A percentile compares a stretch with the other conserved stretches of the same genome.
phyloP scores from a whole-genome alignment of 2,113 vertebrate genomes.

The Paramisgurnus dabryanus region DNA sequence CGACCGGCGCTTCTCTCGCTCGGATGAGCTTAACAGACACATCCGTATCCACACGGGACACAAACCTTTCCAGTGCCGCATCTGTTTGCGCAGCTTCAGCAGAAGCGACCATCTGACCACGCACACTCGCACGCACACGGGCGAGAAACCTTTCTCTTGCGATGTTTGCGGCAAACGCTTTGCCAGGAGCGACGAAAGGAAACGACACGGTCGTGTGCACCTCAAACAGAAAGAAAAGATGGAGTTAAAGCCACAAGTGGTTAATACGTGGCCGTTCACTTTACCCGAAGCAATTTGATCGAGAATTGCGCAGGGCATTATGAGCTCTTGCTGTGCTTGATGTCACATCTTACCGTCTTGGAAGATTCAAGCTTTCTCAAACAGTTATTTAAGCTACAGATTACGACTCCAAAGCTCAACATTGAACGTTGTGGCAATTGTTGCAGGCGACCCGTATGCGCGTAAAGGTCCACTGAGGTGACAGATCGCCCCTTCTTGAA shows the following conservation, averaged over 20 bases:
- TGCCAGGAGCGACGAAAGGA: conserved; percentile 92
- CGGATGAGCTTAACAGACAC: conserved; percentile 95
- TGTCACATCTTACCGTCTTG: conserved; percentile 75
- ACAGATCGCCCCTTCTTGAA: conserved; percentile 30
- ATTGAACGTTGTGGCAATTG: conserved; percentile 37
- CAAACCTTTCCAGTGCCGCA: conserved; percentile 98
- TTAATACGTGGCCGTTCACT: conserved; percentile 73
- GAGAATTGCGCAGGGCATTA: conserved; percentile 28
- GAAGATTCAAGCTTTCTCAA: conserved; percentile 70
- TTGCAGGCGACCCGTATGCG: conserved; percentile 56
- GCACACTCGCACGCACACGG: conserved; percentile 96
- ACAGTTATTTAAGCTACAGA: conserved; percentile 49
- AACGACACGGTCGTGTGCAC: conserved; percentile 93
- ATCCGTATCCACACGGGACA: conserved; percentile 97
- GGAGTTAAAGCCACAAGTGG: conserved; percentile 88
- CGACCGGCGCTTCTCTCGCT: conserved; percentile 91
- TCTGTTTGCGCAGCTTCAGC: conserved; percentile 96
- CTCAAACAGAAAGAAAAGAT: conserved; percentile 94
- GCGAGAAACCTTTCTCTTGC: conserved; percentile 96
- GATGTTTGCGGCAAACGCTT: conserved; percentile 95
- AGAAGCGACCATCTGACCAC: conserved; percentile 98
- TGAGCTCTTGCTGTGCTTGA: conserved; percentile 47
- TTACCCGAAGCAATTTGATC: conserved; percentile 77
- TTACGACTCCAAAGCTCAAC: conserved; percentile 40
- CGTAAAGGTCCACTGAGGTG: conserved; percentile 8